Conservation (phyloP, 2,113 vertebrate genomes). For the Mirza zaza region DNA sequence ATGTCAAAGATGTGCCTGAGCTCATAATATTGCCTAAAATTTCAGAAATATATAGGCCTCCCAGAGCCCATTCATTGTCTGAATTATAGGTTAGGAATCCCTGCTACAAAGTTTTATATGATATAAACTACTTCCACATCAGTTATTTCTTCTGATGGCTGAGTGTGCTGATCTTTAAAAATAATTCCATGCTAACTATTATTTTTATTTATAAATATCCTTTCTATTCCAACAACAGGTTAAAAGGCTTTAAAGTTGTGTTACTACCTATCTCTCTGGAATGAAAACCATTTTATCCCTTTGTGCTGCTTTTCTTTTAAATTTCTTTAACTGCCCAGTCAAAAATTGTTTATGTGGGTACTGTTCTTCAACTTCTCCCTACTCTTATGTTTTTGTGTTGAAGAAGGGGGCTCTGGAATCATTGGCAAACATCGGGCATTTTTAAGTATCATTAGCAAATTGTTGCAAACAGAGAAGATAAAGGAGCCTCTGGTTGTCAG, state of each 20-base stretch:
- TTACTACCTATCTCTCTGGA: not conserved
- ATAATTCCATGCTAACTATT: not conserved
- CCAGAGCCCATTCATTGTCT: not conserved
- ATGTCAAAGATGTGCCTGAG: not conserved
- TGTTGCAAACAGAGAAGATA: constrained; percentile 72
- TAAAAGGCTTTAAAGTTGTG: not conserved
- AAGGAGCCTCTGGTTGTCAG: constrained; percentile 68
- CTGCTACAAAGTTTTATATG: not conserved
- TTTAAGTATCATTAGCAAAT: constrained; percentile 79
- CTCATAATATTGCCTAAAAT: not conserved
- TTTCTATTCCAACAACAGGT: not conserved
- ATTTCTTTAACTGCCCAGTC: not conserved
- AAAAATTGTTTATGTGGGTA: constrained; percentile 12
- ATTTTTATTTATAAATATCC: not conserved
- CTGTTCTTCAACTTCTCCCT: constrained; percentile 16
- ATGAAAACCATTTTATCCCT: constrained; percentile 13
- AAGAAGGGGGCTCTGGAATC: constrained; percentile 65
- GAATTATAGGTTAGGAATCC: not conserved
- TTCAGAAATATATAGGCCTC: not conserved
- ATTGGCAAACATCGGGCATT: constrained; percentile 74
- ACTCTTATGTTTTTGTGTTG: constrained; percentile 53
- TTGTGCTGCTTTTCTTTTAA: constrained; percentile 52
- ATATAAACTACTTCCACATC: not conserved
- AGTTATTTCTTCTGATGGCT: not conserved
- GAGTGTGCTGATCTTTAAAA: not conserved